A percentile compares a stretch with the other conserved stretches of the same genome.
Evolutionary conservation across 1,140 invertebrate species (phyloP).

Genomic region (Lucilia sericata): DNA sequence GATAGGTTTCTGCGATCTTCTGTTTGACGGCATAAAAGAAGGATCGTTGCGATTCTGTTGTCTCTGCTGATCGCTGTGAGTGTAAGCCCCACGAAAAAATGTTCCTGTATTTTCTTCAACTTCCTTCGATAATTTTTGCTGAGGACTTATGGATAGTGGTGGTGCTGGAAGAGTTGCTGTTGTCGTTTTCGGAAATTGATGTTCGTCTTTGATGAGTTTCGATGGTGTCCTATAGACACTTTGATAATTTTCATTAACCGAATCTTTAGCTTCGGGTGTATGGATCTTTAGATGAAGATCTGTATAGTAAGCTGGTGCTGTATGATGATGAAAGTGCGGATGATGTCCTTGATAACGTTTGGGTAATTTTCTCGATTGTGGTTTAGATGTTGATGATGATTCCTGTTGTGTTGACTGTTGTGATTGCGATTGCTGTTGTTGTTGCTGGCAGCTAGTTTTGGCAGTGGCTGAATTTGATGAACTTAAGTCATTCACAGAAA

Average conservation of each 20-base stretch:
- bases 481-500: conserved; percentile 33
- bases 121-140: background rate
- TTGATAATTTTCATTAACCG: conserved; percentile 63
- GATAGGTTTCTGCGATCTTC: conserved; percentile 60
- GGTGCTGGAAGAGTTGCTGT: conserved; percentile 50
- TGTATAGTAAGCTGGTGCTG: conserved; percentile 64
- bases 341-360: conserved; percentile 62
- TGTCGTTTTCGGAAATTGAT: conserved; percentile 58
- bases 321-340: conserved; percentile 64
- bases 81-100: conserved; percentile 66
- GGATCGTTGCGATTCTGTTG: conserved; percentile 54
- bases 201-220: conserved; percentile 57
- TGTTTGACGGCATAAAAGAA: conserved; percentile 47
- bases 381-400: background rate
- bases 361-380: conserved; percentile 49
- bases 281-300: conserved; percentile 61
- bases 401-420: conserved; percentile 47
- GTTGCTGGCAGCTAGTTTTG: conserved; percentile 65
- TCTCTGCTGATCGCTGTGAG: conserved; percentile 36
- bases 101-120: conserved; percentile 32
- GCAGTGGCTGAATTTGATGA: conserved; percentile 66
- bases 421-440: conserved; percentile 49
- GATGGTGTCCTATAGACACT: conserved; percentile 64
- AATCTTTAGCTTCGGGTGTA: conserved; percentile 61
- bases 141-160: background rate